Conservation (phyloP, 1,140 invertebrate genomes). For the Laupala kohalensis region DNA sequence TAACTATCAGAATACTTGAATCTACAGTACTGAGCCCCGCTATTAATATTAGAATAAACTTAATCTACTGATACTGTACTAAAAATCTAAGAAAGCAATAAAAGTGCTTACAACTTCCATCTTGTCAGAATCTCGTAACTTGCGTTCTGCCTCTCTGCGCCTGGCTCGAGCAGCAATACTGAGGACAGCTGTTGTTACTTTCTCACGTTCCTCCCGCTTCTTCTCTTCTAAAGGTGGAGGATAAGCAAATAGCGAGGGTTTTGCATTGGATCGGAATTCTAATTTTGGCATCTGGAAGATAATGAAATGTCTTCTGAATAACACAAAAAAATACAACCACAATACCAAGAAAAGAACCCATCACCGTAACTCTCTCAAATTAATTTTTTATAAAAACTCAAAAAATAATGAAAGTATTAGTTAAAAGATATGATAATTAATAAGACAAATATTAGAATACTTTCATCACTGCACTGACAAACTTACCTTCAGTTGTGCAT, state of each 20-base stretch:
- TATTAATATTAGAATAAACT: too few relatives aligned
- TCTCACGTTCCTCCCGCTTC: slow-evolving; percentile 91
- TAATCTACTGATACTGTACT: too few relatives aligned
- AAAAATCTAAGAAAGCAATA: slow-evolving; percentile 7
- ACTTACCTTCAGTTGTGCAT: slow-evolving; percentile 72
- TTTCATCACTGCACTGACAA: neutral
- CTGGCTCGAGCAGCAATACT: slow-evolving; percentile 89
- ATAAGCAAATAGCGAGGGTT: slow-evolving; percentile 91
- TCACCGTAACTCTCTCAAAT: too few relatives aligned
- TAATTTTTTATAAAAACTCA: too few relatives aligned
- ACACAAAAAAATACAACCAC: too few relatives aligned
- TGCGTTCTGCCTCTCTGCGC: slow-evolving; percentile 54
- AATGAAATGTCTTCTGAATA: too few relatives aligned
- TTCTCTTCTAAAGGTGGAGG: slow-evolving; percentile 94
- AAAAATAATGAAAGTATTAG: too few relatives aligned
- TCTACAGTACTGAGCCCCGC: too few relatives aligned
- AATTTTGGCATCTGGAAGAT: slow-evolving; percentile 77
- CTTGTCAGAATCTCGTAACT: slow-evolving; percentile 35
- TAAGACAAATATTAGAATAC: neutral
- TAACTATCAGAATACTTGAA: too few relatives aligned
- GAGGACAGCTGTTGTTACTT: slow-evolving; percentile 91
- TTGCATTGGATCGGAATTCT: slow-evolving; percentile 83
- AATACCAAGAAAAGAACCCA: too few relatives aligned
- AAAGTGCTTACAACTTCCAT: slow-evolving; percentile 31
- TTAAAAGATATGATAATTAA: neutral